A percentile compares a stretch with the other conserved stretches of the same genome.
phyloP scores from a whole-genome alignment of 2,888 invertebrate genomes.

The Chymomyza amoena region DNA sequence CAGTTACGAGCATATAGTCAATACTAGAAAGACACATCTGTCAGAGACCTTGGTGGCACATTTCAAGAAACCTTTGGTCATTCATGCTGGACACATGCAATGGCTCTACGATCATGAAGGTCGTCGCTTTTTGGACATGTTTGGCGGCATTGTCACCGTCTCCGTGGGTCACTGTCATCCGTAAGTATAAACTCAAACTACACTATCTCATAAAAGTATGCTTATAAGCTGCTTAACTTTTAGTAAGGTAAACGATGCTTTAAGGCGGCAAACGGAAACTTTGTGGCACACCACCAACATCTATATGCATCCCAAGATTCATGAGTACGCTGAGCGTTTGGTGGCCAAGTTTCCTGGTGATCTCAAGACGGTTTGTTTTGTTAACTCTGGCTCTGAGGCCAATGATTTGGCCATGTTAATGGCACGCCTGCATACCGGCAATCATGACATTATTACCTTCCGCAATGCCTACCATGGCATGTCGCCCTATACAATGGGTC shows the following conservation, averaged over 20 bases:
- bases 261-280: constrained; percentile 87
- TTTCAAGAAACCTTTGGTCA: constrained; percentile 90
- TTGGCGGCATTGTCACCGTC: constrained; percentile 97
- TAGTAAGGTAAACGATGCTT: constrained; percentile 90
- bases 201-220: background rate
- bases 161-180: constrained; percentile 99
- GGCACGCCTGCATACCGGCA: constrained; percentile 91
- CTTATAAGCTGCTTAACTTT: background rate
- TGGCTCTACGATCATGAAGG: constrained; percentile 94
- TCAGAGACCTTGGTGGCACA: constrained; percentile 86
- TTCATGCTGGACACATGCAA: constrained; percentile 93
- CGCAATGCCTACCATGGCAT: constrained; percentile 96
- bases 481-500: constrained; percentile 89
- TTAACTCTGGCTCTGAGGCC: constrained; percentile 98
- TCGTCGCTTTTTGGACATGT: constrained; percentile 94
- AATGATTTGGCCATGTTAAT: constrained; percentile 95
- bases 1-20: constrained; percentile 81
- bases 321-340: constrained; percentile 93
- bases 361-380: constrained; percentile 93
- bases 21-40: constrained; percentile 83
- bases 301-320: constrained; percentile 93
- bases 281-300: constrained; percentile 96
- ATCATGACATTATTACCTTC: constrained; percentile 90
- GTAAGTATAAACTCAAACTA: constrained; percentile 82
- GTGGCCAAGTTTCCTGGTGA: constrained; percentile 89